Base-by-base conservation (phyloP, 2,888 invertebrate genomes). In the Encarsia formosa region DNA sequence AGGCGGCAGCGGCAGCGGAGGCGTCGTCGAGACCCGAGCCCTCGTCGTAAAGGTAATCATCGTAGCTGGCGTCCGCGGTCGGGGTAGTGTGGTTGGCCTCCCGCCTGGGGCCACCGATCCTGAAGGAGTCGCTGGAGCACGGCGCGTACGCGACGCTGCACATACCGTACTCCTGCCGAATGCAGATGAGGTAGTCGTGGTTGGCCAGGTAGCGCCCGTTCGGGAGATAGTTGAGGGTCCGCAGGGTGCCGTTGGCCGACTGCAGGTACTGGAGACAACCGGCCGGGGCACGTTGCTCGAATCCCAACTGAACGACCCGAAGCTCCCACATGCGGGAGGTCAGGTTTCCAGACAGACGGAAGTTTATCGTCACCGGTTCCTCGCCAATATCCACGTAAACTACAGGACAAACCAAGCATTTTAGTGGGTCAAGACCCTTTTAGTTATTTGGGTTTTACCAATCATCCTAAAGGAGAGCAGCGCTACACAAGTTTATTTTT, bases 191-290 rank as follows among this genome's bases (percentile, higher is more conserved):
- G 74, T 91, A 90, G 62, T 89, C 84, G 66, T 90, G 90, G 58
- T 83, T 79, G 0, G 91, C 86, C 22, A 91, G 75, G 66, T 89
- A 88, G 0, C 91, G 81, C 0, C 91, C 91, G 65, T 91, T 91
- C 22, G 85, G 83, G 1, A 89, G 86, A 68, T 85, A 91, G 73
- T 91, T 91, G 73, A 90, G 85, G 0, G 89, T 88, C 73, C 84
- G 82, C 56, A 87, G 79, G 9, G 77, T 68, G 73, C 87, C 87
- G 63, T 81, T 82, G 3, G 73, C 65, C 8, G 78, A 78, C 0
- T 81, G 82, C 64, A 80, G 82, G 65, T 88, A 89, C 71, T 91
- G 91, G 35, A 88, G 72, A 64, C 91, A 91, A 15, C 85, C 84
- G 19, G 84, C 81, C 0, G 91, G 91, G 0, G 89, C 88, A 2